Conservation (phyloP, 1,140 invertebrate species). For the Heliothis subflexa region DNA sequence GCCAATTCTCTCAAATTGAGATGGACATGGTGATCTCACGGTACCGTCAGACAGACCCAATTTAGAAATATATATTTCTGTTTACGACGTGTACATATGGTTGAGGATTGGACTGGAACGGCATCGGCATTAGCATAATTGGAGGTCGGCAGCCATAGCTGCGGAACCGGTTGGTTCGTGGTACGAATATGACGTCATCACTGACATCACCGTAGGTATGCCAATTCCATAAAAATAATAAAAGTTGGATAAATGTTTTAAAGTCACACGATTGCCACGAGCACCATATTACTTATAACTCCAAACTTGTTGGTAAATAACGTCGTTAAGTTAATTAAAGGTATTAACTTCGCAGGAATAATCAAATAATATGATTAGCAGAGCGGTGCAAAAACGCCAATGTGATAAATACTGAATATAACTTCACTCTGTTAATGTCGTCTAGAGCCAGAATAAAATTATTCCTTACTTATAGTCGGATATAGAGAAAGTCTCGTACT, state of each 20-base stretch:
- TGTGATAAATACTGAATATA: too few relatives aligned
- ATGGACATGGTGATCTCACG: constrained; percentile 35
- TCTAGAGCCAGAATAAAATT: too few relatives aligned
- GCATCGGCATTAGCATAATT: constrained; percentile 80
- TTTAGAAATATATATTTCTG: constrained; percentile 36
- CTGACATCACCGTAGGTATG: constrained; percentile 65
- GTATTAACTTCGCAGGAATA: too few relatives aligned
- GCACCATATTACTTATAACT: too few relatives aligned
- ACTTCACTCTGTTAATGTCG: too few relatives aligned
- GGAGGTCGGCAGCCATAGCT: constrained; percentile 70
- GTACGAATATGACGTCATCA: constrained; percentile 73
- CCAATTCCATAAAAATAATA: constrained; percentile 49
- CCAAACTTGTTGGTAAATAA: too few relatives aligned
- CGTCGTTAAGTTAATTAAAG: too few relatives aligned
- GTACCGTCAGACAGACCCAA: constrained; percentile 43
- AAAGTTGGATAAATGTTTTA: constrained; percentile 1
- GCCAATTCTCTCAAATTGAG: constrained; percentile 22
- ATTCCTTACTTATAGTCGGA: too few relatives aligned
- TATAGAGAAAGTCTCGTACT: too few relatives aligned
- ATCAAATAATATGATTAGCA: too few relatives aligned
- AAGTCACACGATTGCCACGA: background rate
- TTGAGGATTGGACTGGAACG: constrained; percentile 64
- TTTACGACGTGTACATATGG: constrained; percentile 46
- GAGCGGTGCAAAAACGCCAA: too few relatives aligned
- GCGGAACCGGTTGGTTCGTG: constrained; percentile 72